Base-by-base conservation (phyloP, 2,113 vertebrate genomes). In the Tachysurus vachellii region DNA sequence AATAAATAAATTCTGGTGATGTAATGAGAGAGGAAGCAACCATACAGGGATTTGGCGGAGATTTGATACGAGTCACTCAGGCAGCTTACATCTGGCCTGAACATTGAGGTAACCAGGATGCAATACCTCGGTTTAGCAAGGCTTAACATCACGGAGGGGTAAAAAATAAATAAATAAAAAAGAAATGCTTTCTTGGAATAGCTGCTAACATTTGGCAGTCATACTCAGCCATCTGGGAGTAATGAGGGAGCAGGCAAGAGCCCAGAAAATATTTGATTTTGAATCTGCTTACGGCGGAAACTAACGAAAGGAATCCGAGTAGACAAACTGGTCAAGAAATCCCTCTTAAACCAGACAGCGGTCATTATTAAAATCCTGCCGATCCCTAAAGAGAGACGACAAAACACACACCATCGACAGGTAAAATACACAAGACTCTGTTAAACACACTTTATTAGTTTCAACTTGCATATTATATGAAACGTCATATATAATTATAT, bases 351-450 rank as follows among this genome's bases (percentile, higher is more conserved):
- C 56, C 83, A 44, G 31, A 68, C 53, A 73, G 57, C 84, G 13
- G 56, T 76, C 83, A 59, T 28, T 68, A 75, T 59, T 75, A 36
- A 76, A 21, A 50, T 50, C 73, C 71, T 62, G 8, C n/a, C 23
- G 14, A n/a, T 47, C 14, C 44, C 23, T 59, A 50, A 71, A 83
- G 23, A 85, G 2, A 44, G 8, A 9, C 36, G n/a, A 73, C 36
- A 44, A 23, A 5, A 1, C n/a, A 53, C 47, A n/a, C 73, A 50
- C 73, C 14, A 17, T 14, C 13, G 8, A 5, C 64, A 92, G 91
- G 92, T 94, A 95, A 92, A 92, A 94, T 92, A 94, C 92, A 95
- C 93, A 93, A 91, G 91, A 93, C 92, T 94, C 93, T 92, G 92
- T 93, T 95, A 93, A 93, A 92, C 93, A 94, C 93, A 94, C 91